Percentiles rank a stretch among this genome's conserved stretches.
Conservation (phyloP, 2,113 vertebrate genomes). For the Perca flavescens region DNA sequence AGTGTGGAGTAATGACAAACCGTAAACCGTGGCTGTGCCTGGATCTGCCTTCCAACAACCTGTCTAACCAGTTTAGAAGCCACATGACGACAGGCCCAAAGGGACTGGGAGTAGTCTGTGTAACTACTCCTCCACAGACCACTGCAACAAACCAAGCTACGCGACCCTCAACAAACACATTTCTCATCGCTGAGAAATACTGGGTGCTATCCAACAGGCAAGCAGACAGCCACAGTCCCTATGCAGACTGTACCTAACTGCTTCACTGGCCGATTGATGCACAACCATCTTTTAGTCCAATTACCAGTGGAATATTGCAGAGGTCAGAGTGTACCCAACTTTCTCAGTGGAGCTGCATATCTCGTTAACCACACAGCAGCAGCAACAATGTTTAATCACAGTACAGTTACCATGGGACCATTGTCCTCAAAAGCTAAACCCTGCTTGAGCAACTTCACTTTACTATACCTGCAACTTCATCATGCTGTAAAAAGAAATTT, state of each 20-base stretch:
- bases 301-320: constrained; percentile 41
- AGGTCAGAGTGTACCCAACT: constrained; percentile 41
- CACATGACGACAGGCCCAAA: constrained; percentile 42
- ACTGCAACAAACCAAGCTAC: constrained; percentile 27
- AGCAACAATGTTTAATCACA: constrained; percentile 47
- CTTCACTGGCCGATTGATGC: constrained; percentile 12
- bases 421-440: background rate
- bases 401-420: constrained; percentile 17
- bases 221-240: constrained; percentile 5
- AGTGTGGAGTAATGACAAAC: constrained; percentile 8
- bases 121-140: constrained; percentile 39
- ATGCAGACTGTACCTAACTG: constrained; percentile 21
- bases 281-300: constrained; percentile 45
- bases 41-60: constrained; percentile 70
- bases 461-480: constrained; percentile 26
- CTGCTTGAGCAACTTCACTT: background rate
- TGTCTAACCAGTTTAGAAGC: constrained; percentile 77
- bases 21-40: constrained; percentile 38
- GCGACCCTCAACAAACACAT: constrained; percentile 13
- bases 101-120: constrained; percentile 61
- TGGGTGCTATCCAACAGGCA: background rate
- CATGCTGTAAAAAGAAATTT: background rate
- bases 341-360: constrained; percentile 38
- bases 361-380: constrained; percentile 40
- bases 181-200: constrained; percentile 7